Conservation (phyloP, 2,113 vertebrate species). For the Romanogobio albipinnatus region DNA sequence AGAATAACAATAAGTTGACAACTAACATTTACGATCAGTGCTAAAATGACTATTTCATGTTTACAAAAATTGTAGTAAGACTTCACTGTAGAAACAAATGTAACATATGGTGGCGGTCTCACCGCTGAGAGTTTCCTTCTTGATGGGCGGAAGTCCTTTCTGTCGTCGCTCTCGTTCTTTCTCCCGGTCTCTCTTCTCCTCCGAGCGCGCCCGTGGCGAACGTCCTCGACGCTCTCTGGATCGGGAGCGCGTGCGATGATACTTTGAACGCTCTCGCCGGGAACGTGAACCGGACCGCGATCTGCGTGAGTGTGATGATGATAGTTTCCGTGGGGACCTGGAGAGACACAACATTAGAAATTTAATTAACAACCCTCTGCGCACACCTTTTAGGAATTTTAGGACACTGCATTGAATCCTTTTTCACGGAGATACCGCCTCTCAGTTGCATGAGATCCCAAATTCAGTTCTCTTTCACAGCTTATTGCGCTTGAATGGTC, state of each 20-base stretch:
- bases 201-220: constrained; percentile 84
- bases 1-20: not conserved
- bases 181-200: constrained; percentile 85
- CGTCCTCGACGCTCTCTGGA: constrained; percentile 85
- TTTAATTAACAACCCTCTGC: no score
- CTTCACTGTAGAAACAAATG: not conserved
- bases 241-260: constrained; percentile 83
- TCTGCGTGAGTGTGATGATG: constrained; percentile 66
- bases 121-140: constrained; percentile 91
- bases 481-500: no score
- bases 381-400: no score
- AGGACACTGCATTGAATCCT: no score
- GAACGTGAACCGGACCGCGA: constrained; percentile 89
- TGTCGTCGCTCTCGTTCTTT: constrained; percentile 86
- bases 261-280: constrained; percentile 76
- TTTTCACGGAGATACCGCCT: no score
- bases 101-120: constrained; percentile 51
- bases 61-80: not conserved
- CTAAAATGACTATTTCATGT: not conserved
- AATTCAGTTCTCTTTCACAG: no score
- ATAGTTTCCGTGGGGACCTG: constrained; percentile 87
- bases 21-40: not conserved
- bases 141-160: constrained; percentile 89
- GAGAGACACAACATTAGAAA: not conserved
- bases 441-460: no score